Base-by-base conservation (phyloP, 2,113 vertebrate species). In the Campylomormyrus tamandua region DNA sequence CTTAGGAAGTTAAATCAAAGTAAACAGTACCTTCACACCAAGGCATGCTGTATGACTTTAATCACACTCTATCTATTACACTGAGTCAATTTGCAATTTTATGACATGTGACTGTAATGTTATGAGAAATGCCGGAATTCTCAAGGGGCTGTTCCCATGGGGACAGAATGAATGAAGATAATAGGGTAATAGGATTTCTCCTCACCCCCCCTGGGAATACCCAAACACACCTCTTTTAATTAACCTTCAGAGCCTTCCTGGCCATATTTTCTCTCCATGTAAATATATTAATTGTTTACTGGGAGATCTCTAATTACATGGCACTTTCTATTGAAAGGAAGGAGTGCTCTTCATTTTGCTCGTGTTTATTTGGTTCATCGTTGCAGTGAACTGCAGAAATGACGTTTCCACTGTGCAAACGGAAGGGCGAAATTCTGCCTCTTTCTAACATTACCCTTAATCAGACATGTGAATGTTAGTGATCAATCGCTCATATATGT, bases 241-340 rank as follows among this genome's bases (percentile, higher is more conserved):
- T 42, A 24, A 42, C 88, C 45, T 89, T 49, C 77, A 50, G 48
- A 89, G 35, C 49, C 48, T 70, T 70, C 62, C 31, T 45, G 46
- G 35, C 70, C 88, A 70, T 49, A 19, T 83, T 53, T 48, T 27
- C 31, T 83, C 88, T 89, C 15, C 49, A 80, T 83, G 66, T 77
- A 53, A 74, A 89, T 89, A 80, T 48, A 48, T 87, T 39, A 49
- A 48, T 89, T 70, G 88, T 89, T 80, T 89, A 80, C 88, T 83
- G 70, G 35, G 49, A 83, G 74, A 42, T 53, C 49, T 83, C 66
- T 89, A 83, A 89, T 89, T 89, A 83, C 50, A 42, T 56, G 49
- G 53, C 50, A n/a, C 88, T 53, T 35, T 89, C 49, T 89, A 5
- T 89, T 89, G 31, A 53, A 89, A 35, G 19, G 48, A 15, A 83